phyloP scores from a whole-genome alignment of 2,888 invertebrate species.

The Electrophaes corylata region DNA sequence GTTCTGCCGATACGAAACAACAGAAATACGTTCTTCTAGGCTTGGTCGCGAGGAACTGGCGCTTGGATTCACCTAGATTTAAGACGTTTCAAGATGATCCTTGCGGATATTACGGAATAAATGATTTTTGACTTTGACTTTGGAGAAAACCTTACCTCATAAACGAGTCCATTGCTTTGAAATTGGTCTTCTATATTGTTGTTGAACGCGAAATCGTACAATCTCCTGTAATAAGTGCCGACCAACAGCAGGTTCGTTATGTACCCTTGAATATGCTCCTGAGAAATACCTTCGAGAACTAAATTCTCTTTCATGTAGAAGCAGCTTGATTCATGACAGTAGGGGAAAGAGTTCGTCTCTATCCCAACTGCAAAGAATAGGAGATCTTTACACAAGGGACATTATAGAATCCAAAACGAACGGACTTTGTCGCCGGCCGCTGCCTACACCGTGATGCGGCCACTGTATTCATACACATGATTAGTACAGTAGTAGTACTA shows the following conservation, averaged over 20 bases:
- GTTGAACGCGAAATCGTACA: conserved; percentile 73
- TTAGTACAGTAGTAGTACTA: no score
- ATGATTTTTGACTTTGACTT: no score
- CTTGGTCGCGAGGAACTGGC: no score
- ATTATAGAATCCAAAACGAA: no score
- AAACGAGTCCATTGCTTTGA: conserved; percentile 70
- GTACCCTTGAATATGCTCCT: conserved; percentile 70
- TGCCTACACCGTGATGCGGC: no score
- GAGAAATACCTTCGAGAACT: conserved; percentile 76
- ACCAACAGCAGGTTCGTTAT: conserved; percentile 61
- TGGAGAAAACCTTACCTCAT: conserved; percentile 68
- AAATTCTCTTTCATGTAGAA: conserved; percentile 75
- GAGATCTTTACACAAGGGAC: conserved; percentile 14
- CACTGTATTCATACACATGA: no score
- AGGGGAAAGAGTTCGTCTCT: conserved; percentile 82
- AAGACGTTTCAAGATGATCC: no score
- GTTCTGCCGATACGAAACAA: no score
- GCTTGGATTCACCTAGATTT: no score
- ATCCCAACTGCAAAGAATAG: conserved; percentile 80
- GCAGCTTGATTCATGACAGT: conserved; percentile 62
- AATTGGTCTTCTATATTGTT: conserved; percentile 64
- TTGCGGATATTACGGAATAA: no score
- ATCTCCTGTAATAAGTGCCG: conserved; percentile 73
- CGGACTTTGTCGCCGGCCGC: no score
- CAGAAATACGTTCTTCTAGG: no score